These are phyloP conservation scores for Bubalus kerabau DNA, from an alignment of 2,113 vertebrate species.

Conservation along the genomic window DNA sequence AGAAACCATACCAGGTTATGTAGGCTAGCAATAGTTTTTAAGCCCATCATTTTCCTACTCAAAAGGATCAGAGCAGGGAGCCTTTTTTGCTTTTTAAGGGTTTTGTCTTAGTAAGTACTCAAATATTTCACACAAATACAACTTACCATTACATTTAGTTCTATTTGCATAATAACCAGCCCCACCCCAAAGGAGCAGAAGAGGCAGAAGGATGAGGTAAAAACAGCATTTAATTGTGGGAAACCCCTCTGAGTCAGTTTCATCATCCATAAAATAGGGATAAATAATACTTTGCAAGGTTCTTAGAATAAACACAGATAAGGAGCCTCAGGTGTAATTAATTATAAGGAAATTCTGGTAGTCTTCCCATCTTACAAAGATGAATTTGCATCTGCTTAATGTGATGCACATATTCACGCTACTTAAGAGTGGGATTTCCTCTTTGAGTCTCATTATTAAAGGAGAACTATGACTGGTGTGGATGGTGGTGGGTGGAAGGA, in stretches of 20 bases:
- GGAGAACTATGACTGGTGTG: neutral
- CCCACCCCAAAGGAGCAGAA: neutral
- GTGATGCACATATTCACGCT: neutral
- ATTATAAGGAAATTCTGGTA: conserved; percentile 15
- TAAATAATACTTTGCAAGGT: neutral
- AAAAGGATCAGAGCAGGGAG: neutral
- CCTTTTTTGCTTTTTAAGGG: conserved; percentile 2
- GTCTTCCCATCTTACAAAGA: neutral
- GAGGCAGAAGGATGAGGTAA: neutral
- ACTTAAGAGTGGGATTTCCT: neutral
- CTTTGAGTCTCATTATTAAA: neutral
- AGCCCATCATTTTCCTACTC: neutral
- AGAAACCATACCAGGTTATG: neutral
- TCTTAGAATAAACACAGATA: conserved; percentile 20
- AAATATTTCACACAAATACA: neutral
- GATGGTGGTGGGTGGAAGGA: neutral
- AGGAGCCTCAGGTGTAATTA: neutral
- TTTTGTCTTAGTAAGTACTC: neutral
- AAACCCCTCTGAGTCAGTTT: neutral
- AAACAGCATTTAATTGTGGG: neutral
- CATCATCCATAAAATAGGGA: neutral
- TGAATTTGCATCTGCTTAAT: neutral
- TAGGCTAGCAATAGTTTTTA: neutral
- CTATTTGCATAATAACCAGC: neutral
- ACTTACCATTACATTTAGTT: neutral